phyloP scores from a whole-genome alignment of 2,113 vertebrate genomes.

The Pristiophorus japonicus region DNA sequence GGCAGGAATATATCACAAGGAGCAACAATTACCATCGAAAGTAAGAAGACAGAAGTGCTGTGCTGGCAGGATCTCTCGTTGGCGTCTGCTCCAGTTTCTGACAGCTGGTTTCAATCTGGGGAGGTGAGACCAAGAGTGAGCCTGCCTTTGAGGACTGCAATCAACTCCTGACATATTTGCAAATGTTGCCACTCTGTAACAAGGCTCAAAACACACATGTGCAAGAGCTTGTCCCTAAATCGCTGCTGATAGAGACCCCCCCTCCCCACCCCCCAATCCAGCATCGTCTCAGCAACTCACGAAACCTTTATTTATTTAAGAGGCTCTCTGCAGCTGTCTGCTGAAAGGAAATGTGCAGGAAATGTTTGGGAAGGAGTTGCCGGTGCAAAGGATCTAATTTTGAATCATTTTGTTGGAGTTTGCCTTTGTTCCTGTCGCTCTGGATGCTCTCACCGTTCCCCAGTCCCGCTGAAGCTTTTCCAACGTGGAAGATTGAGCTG shows the following conservation, averaged over 20 bases:
- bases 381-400: not conserved
- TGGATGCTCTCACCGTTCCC: not conserved
- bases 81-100: not conserved
- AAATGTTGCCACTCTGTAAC: not conserved
- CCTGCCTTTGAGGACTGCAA: not conserved
- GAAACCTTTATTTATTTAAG: not conserved
- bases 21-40: not conserved
- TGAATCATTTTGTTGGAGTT: not conserved
- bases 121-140: not conserved
- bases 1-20: not conserved
- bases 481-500: slow-evolving; percentile 12
- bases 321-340: not conserved
- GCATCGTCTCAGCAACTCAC: not conserved
- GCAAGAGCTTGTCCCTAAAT: not conserved
- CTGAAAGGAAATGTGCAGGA: not conserved
- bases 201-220: not conserved
- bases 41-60: not conserved
- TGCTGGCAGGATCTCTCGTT: not conserved
- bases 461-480: not conserved
- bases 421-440: slow-evolving; percentile 1
- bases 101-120: slow-evolving; percentile 30
- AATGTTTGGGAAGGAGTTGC: not conserved
- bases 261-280: too few relatives aligned
- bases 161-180: not conserved
- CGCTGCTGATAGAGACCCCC: not conserved